phyloP scores from a whole-genome alignment of 2,888 invertebrate species.

The Oscheius sp. region DNA sequence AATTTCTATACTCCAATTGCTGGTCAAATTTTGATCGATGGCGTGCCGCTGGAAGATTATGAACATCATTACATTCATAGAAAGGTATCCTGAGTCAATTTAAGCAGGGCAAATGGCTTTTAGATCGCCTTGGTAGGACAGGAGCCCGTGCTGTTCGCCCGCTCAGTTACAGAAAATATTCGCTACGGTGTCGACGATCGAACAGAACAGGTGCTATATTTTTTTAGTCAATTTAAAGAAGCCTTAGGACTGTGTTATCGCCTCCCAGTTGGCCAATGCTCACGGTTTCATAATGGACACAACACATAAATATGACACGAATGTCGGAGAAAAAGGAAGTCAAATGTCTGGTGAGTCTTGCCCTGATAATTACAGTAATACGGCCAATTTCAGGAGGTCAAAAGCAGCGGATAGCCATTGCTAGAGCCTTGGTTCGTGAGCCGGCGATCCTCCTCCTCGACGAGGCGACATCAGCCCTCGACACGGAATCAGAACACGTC shows the following conservation, averaged over 20 bases:
- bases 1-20: slow-evolving; percentile 75
- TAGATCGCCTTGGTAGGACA: slow-evolving; percentile 75
- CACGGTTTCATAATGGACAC: slow-evolving; percentile 74
- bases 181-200: slow-evolving; percentile 66
- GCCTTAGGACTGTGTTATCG: slow-evolving; percentile 62
- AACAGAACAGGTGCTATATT: slow-evolving; percentile 41
- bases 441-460: slow-evolving; percentile 70
- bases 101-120: slow-evolving; percentile 1
- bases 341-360: slow-evolving; percentile 74
- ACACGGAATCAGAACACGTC: slow-evolving; percentile 68
- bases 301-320: slow-evolving; percentile 74
- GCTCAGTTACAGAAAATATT: slow-evolving; percentile 73
- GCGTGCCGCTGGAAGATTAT: slow-evolving; percentile 73
- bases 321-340: slow-evolving; percentile 75
- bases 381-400: slow-evolving; percentile 59
- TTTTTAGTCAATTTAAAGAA: slow-evolving; percentile 4
- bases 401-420: slow-evolving; percentile 68
- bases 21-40: slow-evolving; percentile 74
- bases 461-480: slow-evolving; percentile 69
- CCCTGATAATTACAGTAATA: not conserved
- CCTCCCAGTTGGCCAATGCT: slow-evolving; percentile 75
- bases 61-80: slow-evolving; percentile 75
- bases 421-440: slow-evolving; percentile 64
- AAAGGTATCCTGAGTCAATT: slow-evolving; percentile 65
- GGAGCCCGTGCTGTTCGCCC: slow-evolving; percentile 75